phyloP scores from a whole-genome alignment of 2,797 vertebrate genomes.

The Sorex maritimensis region DNA sequence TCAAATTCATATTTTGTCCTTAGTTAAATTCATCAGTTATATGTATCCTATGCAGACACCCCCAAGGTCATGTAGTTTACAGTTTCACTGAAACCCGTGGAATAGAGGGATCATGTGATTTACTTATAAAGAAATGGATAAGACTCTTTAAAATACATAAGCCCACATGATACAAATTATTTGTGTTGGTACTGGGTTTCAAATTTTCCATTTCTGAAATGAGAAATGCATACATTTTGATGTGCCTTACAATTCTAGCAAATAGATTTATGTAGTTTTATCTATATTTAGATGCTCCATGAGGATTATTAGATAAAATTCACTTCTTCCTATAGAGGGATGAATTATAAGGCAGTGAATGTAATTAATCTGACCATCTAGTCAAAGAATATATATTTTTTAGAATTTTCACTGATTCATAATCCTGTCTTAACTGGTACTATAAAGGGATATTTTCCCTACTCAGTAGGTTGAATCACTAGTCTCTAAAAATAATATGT shows the following conservation, averaged over 20 bases:
- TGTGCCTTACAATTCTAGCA: background rate
- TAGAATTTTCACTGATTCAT: background rate
- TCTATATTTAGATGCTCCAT: background rate
- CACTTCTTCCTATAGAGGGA: background rate
- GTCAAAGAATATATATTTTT: background rate
- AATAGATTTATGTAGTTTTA: background rate
- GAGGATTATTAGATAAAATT: background rate
- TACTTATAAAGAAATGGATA: background rate
- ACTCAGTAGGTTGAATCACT: background rate
- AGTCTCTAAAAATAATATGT: background rate
- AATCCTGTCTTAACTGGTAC: no score
- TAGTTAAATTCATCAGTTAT: background rate
- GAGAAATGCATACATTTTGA: background rate
- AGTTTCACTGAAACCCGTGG: background rate
- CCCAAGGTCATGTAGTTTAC: background rate
- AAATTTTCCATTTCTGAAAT: background rate
- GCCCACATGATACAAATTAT: background rate
- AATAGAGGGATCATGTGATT: background rate
- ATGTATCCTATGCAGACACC: background rate
- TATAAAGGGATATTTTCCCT: background rate
- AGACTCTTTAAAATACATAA: background rate
- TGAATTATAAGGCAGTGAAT: background rate
- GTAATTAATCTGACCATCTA: background rate
- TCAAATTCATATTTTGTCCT: fast-evolving
- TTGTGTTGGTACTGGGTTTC: background rate